These are phyloP conservation scores for Cryptus armator DNA, from an alignment of 2,888 invertebrate species.

Conservation along the genomic window DNA sequence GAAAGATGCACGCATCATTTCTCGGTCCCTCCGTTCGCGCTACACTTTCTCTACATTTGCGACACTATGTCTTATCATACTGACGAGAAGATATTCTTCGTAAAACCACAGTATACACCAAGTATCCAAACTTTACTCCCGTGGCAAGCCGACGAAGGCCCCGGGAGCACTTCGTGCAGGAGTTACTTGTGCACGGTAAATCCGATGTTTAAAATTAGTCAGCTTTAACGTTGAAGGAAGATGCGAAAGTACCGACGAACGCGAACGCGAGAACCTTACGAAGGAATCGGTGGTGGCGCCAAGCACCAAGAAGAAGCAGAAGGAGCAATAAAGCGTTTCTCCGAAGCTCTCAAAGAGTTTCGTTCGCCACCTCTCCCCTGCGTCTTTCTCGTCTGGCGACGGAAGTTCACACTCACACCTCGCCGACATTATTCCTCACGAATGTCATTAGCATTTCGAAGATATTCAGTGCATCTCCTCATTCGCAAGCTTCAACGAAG, in stretches of 20 bases:
- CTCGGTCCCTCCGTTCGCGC: background rate
- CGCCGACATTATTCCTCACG: background rate
- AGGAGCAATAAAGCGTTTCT: constrained; percentile 28
- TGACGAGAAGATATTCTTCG: constrained; percentile 22
- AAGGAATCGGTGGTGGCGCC: background rate
- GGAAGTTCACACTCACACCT: background rate
- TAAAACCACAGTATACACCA: constrained; percentile 24
- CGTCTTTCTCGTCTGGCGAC: background rate
- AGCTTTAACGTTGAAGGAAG: constrained; percentile 22
- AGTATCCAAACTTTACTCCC: constrained; percentile 47
- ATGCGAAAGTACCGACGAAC: background rate
- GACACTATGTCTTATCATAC: background rate
- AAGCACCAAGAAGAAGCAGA: constrained; percentile 10
- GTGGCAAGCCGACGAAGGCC: constrained; percentile 16
- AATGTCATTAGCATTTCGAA: constrained; percentile 1
- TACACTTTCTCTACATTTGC: background rate
- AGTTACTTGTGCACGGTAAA: constrained; percentile 31
- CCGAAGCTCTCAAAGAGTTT: background rate
- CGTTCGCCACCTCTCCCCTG: background rate
- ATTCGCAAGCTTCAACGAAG: background rate
- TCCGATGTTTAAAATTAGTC: constrained; percentile 52
- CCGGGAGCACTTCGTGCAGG: background rate
- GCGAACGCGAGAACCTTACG: background rate
- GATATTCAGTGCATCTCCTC: background rate
- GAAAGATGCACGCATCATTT: constrained; percentile 16